phyloP scores from a whole-genome alignment of 2,113 vertebrate species.

The human (Homo sapiens) region GRCh38 chrX:98433001-98433500 shows the following conservation, averaged over 20 bases:
- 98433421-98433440: conserved; percentile 42
- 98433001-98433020: background rate
- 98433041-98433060: background rate
- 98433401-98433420: background rate
- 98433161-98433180: conserved; percentile 2
- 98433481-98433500: conserved; percentile 57
- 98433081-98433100: background rate
- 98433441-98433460: conserved; percentile 42
- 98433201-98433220: conserved; percentile 23
- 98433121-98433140: conserved; percentile 24
- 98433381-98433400: background rate
- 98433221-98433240: conserved; percentile 22
- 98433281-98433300: background rate
- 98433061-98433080: background rate
- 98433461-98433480: conserved; percentile 63
- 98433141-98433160: background rate
- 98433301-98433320: background rate
- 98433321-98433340: conserved; percentile 51
- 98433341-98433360: background rate
- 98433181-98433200: background rate
- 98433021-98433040: background rate
- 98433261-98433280: background rate
- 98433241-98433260: background rate
- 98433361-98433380: background rate
- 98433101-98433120: background rate